phyloP scores from a whole-genome alignment of 2,113 vertebrate genomes.

The Telmatochromis brachygnathus region DNA sequence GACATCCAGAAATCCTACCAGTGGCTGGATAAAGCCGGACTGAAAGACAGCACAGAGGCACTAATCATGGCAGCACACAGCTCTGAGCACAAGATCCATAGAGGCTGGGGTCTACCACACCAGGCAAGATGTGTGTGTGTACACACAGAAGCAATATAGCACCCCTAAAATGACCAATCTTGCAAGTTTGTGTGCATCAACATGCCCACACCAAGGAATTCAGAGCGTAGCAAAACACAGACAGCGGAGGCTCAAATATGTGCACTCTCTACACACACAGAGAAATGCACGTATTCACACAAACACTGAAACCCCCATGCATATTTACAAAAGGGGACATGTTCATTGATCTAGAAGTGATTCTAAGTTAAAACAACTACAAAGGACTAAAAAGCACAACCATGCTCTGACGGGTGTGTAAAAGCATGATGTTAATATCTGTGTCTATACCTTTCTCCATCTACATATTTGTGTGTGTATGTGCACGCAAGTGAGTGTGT shows the following conservation, averaged over 20 bases:
- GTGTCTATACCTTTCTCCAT: slow-evolving; percentile 5
- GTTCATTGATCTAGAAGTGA: slow-evolving; percentile 63
- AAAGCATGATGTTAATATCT: slow-evolving; percentile 17
- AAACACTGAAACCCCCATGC: neutral
- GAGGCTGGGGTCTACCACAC: neutral
- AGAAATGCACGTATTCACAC: neutral
- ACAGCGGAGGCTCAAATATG: neutral
- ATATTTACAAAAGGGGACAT: slow-evolving; percentile 40
- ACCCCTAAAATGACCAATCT: neutral
- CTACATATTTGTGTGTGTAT: neutral
- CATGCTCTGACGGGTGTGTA: slow-evolving; percentile 48
- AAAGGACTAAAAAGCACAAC: slow-evolving; percentile 47
- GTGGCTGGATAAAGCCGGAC: neutral
- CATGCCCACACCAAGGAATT: neutral
- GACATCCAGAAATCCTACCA: neutral
- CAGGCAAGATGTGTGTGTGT: neutral
- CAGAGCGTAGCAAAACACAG: neutral
- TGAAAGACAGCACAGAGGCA: neutral
- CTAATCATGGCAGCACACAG: neutral
- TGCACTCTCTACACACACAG: neutral
- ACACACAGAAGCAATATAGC: neutral
- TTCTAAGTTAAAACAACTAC: slow-evolving; percentile 56
- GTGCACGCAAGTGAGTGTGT: neutral
- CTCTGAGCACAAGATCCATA: neutral
- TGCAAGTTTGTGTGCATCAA: neutral